Base-by-base conservation (phyloP, 2,797 vertebrate genomes). In the Argyrosomus regius region DNA sequence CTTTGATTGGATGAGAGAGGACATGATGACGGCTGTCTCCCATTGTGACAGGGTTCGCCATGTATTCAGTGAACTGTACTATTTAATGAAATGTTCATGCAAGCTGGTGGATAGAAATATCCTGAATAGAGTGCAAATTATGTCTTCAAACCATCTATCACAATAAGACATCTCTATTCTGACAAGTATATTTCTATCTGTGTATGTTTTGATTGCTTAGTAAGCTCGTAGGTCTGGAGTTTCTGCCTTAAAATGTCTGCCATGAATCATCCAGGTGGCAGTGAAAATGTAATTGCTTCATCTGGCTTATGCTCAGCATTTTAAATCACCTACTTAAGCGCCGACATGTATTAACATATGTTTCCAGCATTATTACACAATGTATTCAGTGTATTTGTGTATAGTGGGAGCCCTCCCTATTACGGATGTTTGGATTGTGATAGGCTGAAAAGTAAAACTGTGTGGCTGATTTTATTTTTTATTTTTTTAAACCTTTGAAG, bases 1-100 rank as follows among this genome's bases (percentile, higher is more conserved):
- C 64, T 86, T 80, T 92, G 94, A 93, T 91, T 94, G 92, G 87
- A 88, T 77, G 82, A 88, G 83, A 82, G 82, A 77, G 82, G 88
- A 91, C 82, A 57, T 80, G 87, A 82, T 89, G 89, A 85, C 41
- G 83, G 85, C 86, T 88, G 80, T 85, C 78, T 77, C 76, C 77
- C 77, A 60, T 83, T 87, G 88, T 77, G 89, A 88, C 79, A 54
- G 69, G 53, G 65, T 56, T 39, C 26, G 61, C 74, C 35, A 4
- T 76, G 78, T 74, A 77, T 80, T 84, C 16, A 18, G 56, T 50
- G 58, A 85, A 90, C 85, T 81, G 75, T 74, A 78, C 70, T 49
- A 49, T 82, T 80, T 81, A 86, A 88, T 87, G 62, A 84, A 81
- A 81, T 20, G 35, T 61, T 83, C 66, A 56, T 65, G 41, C 35